Conservation (phyloP, 2,888 invertebrate species). For the Cephonodes hylas region DNA sequence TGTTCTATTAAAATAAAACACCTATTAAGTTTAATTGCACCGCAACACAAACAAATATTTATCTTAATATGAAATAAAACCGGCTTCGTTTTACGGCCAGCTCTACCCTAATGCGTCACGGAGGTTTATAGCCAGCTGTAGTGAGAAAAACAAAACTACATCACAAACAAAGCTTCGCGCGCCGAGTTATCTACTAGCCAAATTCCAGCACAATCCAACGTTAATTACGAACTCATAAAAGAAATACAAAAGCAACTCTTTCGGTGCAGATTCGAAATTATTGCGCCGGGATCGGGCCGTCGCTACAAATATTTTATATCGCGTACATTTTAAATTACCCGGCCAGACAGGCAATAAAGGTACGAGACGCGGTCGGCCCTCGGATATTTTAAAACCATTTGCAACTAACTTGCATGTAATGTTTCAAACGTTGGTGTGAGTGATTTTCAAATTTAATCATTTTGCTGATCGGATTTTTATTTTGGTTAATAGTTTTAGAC, state of each 20-base stretch:
- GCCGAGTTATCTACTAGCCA: not conserved
- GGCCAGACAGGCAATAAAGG: not conserved
- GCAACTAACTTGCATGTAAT: slow-evolving; percentile 4
- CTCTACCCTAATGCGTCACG: too few relatives aligned
- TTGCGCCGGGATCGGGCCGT: not conserved
- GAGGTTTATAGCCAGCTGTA: not conserved
- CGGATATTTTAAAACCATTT: slow-evolving; percentile 1
- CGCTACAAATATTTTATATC: not conserved
- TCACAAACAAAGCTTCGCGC: not conserved
- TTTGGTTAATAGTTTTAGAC: not conserved
- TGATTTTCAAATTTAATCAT: not conserved
- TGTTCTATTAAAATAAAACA: too few relatives aligned
- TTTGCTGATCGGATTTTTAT: not conserved
- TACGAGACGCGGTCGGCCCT: not conserved
- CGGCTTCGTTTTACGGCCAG: too few relatives aligned
- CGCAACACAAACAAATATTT: too few relatives aligned
- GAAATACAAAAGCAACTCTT: not conserved
- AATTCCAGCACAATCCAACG: not conserved
- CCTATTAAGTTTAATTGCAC: too few relatives aligned
- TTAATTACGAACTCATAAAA: not conserved
- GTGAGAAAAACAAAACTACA: too few relatives aligned
- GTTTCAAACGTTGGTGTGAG: not conserved
- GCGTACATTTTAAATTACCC: not conserved
- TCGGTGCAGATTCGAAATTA: not conserved
- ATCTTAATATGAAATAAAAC: too few relatives aligned